Evolutionary conservation across 2,113 vertebrate species (phyloP).

Genomic region (Eptatretus burgeri): DNA sequence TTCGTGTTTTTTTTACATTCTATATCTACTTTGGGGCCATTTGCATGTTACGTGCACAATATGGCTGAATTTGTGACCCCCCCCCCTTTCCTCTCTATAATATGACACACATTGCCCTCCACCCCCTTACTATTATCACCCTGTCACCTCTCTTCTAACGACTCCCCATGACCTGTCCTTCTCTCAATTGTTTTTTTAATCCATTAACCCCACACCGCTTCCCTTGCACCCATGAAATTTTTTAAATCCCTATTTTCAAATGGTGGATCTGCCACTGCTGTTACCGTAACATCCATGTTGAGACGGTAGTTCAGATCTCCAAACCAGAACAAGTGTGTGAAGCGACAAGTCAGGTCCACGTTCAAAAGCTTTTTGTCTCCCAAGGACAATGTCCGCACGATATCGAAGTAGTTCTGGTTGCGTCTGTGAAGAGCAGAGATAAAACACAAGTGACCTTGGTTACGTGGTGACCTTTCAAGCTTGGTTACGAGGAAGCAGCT

Average conservation of each 20-base stretch:
- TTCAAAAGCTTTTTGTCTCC: constrained; percentile 24
- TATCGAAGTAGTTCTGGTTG: constrained; percentile 33
- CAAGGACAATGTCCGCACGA: constrained; percentile 25
- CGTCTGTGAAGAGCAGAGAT: constrained; percentile 15
- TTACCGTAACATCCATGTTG: constrained; percentile 28
- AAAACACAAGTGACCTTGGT: too few species aligned
- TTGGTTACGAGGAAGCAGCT: too few species aligned
- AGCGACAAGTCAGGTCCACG: constrained; percentile 31
- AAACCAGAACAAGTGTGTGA: constrained; percentile 35
- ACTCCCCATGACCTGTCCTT: not conserved
- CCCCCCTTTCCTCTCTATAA: not conserved
- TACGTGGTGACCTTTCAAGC: too few species aligned
- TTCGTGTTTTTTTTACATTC: too few species aligned
- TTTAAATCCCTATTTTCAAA: not conserved
- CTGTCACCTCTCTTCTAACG: not conserved
- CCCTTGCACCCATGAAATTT: not conserved
- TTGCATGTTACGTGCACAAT: not conserved
- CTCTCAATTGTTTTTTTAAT: not conserved
- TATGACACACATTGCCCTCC: not conserved
- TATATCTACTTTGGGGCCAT: too few species aligned
- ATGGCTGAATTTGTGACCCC: not conserved
- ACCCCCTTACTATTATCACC: not conserved
- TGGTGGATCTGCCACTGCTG: not conserved
- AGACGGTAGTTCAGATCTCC: constrained; percentile 37
- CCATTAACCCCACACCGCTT: not conserved